Evolutionary conservation across 2,888 invertebrate species (phyloP), one percentile per base, ranked within the genome.

Genomic region (Tryphoninae sp.): DNA sequence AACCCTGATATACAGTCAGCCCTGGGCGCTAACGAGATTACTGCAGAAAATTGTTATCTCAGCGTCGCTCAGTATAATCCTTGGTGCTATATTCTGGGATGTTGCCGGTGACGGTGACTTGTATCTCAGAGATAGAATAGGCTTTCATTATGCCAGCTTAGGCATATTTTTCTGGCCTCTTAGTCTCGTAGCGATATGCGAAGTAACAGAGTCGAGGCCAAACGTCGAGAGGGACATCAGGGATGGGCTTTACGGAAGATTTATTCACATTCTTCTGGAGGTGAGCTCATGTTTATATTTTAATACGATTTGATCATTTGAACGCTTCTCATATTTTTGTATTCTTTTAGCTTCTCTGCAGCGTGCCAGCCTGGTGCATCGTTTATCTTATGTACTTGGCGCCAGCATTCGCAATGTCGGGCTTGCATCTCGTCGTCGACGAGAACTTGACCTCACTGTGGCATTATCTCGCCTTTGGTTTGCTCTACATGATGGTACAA

Each of bases 21-120:
- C 97, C 74, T 96, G 95, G 88, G 96, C 97, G 2, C 92, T 98
- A 82, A 94, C 97, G 0, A 95, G 95, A 85, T 96, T 97, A 93
- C 94, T 97, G 49, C 95, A 95, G 58, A 94, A 96, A 83, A 94
- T 98, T 11, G 93, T 98, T 22, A 93, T 97, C 16, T 95, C 97
- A 0, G 96, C 96, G 1, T 94, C 96, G 83, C 94, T 98, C 89
- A 98, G 98, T 2, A 94, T 98, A 72, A 93, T 96, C 84, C 94
- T 97, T 45, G 98, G 98, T 55, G 96, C 96, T 85, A 95, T 98
- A 86, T 98, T 97, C 92, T 98, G 97, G 97, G 97, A 98, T 89
- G 94, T 98, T 3, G 93, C 95, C 51, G 95, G 95, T 2, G 97
- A 97, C 91, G 93, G 95, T 2, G 95, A 96, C 92, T 89, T 96